Percentiles rank a stretch among this genome's conserved stretches.
Evolutionary conservation across 2,888 invertebrate genomes (phyloP).

Genomic region (Athalia cordata): DNA sequence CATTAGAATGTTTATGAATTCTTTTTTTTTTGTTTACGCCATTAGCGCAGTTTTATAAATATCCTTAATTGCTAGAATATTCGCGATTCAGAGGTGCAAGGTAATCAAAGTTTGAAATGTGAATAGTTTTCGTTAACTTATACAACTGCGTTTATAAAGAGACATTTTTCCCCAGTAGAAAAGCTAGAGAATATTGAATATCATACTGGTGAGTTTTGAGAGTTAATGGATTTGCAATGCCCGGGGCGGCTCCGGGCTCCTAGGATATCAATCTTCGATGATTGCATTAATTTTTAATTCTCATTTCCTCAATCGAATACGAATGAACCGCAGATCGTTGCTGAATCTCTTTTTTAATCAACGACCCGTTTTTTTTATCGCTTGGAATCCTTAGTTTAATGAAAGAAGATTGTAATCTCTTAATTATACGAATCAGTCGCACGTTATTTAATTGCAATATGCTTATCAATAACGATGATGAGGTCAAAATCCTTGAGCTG

Average conservation of each 20-base stretch:
- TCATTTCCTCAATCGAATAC: conserved; percentile 38
- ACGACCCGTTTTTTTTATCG: conserved; percentile 32
- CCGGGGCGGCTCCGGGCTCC: too few relatives aligned
- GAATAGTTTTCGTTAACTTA: too few relatives aligned
- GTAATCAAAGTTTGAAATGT: too few relatives aligned
- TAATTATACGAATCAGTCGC: conserved; percentile 32
- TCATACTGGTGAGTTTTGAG: neutral
- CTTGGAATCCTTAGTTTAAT: conserved; percentile 19
- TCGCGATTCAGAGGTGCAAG: too few relatives aligned
- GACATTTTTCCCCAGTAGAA: too few relatives aligned
- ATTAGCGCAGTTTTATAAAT: too few relatives aligned
- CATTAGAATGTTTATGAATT: too few relatives aligned
- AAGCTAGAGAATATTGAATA: too few relatives aligned
- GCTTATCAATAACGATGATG: neutral
- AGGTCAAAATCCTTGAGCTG: neutral
- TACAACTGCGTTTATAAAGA: too few relatives aligned
- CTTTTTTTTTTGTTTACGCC: too few relatives aligned
- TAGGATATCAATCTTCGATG: conserved; percentile 24
- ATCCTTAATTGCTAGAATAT: too few relatives aligned
- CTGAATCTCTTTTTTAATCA: conserved; percentile 37
- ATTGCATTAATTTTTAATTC: conserved; percentile 34
- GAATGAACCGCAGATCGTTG: conserved; percentile 29
- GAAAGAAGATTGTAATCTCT: conserved; percentile 26
- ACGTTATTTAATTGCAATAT: conserved; percentile 8
- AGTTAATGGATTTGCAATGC: neutral